phyloP scores from a whole-genome alignment of 2,797 vertebrate species.

The Dipus sagitta region DNA sequence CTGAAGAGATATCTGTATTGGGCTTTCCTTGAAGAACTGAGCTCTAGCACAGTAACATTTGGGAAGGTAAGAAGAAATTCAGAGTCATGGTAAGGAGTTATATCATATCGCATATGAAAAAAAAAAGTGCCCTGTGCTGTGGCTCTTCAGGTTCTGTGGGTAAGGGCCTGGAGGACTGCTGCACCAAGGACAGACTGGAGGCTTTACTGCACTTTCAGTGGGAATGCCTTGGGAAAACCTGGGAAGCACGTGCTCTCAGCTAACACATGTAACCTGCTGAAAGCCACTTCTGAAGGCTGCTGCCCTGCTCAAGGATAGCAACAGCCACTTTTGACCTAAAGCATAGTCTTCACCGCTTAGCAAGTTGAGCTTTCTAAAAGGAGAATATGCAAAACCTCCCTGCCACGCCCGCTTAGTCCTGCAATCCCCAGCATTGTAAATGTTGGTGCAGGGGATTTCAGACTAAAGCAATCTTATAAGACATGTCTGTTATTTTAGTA shows the following conservation, averaged over 20 bases:
- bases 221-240: not conserved
- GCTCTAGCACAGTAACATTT: not conserved
- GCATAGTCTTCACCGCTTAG: too few relatives aligned
- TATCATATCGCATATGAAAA: not conserved
- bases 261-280: not conserved
- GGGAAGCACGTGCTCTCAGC: not conserved
- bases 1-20: not conserved
- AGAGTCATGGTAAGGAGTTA: not conserved
- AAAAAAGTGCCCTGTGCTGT: not conserved
- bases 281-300: too few relatives aligned
- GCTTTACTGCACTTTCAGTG: not conserved
- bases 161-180: not conserved
- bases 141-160: not conserved
- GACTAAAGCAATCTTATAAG: conserved; percentile 43
- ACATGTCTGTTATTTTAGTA: conserved; percentile 57
- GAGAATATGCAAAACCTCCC: not conserved
- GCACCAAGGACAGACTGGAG: not conserved
- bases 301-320: not conserved
- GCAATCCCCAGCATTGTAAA: not conserved
- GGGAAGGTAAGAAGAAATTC: not conserved
- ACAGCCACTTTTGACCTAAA: too few relatives aligned
- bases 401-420: not conserved
- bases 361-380: too few relatives aligned
- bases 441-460: conserved; percentile 61
- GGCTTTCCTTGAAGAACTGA: not conserved